These are phyloP conservation scores for Parambassis ranga DNA, from an alignment of 2,797 vertebrate genomes.

Conservation along the genomic window DNA sequence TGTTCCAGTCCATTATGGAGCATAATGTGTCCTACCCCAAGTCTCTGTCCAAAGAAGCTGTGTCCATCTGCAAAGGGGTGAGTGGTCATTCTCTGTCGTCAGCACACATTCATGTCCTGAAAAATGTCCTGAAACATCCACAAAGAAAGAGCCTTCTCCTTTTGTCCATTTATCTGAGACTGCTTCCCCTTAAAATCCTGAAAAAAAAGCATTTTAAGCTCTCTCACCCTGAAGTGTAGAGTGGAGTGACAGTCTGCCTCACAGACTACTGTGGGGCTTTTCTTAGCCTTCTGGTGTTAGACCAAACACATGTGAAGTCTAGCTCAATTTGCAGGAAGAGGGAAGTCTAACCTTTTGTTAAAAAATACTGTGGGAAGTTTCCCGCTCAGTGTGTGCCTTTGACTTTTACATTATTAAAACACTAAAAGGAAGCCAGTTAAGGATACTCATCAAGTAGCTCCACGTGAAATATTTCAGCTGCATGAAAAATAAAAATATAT, in stretches of 20 bases:
- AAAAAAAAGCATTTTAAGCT: slow-evolving; percentile 10
- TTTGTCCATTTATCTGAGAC: background rate
- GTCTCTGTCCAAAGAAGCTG: slow-evolving; percentile 93
- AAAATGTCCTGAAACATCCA: too few relatives aligned
- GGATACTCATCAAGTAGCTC: background rate
- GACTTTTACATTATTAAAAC: slow-evolving; percentile 18
- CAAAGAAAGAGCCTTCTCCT: too few relatives aligned
- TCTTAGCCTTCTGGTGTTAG: background rate
- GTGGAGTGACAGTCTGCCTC: background rate
- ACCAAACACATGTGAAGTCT: background rate
- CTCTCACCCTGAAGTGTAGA: background rate
- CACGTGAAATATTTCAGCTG: background rate
- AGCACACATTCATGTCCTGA: too few relatives aligned
- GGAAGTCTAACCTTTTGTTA: background rate
- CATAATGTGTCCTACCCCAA: slow-evolving; percentile 95
- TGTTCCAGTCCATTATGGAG: slow-evolving; percentile 98
- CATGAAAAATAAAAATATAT: background rate
- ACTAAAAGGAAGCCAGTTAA: background rate
- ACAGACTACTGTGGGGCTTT: slow-evolving; percentile 1
- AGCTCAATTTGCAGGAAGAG: slow-evolving; percentile 5
- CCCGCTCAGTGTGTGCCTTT: background rate
- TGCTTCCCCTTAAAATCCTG: background rate
- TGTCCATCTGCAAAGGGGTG: slow-evolving; percentile 96
- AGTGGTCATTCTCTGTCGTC: slow-evolving; percentile 52
- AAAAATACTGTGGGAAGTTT: slow-evolving; percentile 3